These are phyloP conservation scores for Glossophaga mutica DNA, from an alignment of 2,797 vertebrate species.

Conservation along the genomic window DNA sequence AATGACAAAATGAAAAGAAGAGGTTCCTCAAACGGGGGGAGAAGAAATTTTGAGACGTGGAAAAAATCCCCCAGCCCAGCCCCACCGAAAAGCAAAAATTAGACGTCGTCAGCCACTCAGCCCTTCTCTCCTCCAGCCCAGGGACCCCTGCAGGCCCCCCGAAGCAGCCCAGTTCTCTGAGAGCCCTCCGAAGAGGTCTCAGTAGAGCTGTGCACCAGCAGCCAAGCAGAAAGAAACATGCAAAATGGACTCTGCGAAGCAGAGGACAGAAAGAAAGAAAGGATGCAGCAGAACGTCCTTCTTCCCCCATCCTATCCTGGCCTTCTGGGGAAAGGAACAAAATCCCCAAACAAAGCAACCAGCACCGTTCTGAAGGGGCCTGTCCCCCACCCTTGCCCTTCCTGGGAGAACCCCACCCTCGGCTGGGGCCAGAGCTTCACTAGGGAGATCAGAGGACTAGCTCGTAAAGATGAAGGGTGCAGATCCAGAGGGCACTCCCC, in stretches of 20 bases:
- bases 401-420: constrained; percentile 17
- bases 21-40: constrained; percentile 72
- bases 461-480: constrained; percentile 21
- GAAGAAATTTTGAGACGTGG: constrained; percentile 74
- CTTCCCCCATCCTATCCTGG: constrained; percentile 20
- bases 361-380: constrained; percentile 26
- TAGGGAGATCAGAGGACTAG: constrained; percentile 51
- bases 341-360: constrained; percentile 37
- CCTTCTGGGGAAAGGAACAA: constrained; percentile 50
- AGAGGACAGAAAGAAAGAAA: constrained; percentile 51
- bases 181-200: constrained; percentile 63
- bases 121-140: constrained; percentile 70
- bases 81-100: constrained; percentile 77
- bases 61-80: constrained; percentile 73
- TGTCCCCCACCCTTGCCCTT: not conserved
- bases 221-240: constrained; percentile 67
- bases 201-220: constrained; percentile 65
- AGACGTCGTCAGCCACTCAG: constrained; percentile 73
- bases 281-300: constrained; percentile 50
- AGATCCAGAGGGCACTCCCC: not conserved
- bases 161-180: constrained; percentile 66
- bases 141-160: constrained; percentile 57
- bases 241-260: constrained; percentile 54
- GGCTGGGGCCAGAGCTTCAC: not conserved
- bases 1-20: constrained; percentile 72